Evolutionary conservation across 2,888 invertebrate genomes (phyloP).

Genomic region (Metopia argyrocephala): DNA sequence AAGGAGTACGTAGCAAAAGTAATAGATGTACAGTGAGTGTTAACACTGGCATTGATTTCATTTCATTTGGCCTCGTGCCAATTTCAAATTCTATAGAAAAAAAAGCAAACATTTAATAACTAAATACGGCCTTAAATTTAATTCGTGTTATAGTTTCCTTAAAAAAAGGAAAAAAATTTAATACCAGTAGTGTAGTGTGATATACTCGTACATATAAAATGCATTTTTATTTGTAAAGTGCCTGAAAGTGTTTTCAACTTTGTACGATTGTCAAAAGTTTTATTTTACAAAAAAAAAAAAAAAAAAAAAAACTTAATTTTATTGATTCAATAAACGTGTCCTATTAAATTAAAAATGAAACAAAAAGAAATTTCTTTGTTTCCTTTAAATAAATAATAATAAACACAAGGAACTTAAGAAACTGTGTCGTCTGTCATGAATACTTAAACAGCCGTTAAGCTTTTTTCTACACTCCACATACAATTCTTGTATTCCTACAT

Average conservation of each 20-base stretch:
- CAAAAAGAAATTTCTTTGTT: slow-evolving; percentile 36
- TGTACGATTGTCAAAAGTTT: not conserved
- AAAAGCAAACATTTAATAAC: slow-evolving; percentile 20
- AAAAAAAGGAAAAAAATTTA: too few species aligned
- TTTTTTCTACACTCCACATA: slow-evolving; percentile 43
- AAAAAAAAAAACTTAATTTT: slow-evolving; percentile 39
- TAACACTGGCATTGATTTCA: slow-evolving; percentile 62
- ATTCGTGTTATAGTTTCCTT: too few species aligned
- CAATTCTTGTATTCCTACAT: slow-evolving; percentile 10
- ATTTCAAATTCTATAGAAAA: slow-evolving; percentile 10
- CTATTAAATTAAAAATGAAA: too few species aligned
- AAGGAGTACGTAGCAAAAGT: not conserved
- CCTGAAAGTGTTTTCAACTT: not conserved
- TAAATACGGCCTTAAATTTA: too few species aligned
- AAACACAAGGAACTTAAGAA: not conserved
- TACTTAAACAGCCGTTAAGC: slow-evolving; percentile 44
- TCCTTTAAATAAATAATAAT: slow-evolving; percentile 55
- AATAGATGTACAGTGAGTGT: slow-evolving; percentile 34
- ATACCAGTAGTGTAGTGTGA: too few species aligned
- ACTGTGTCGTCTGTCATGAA: slow-evolving; percentile 42
- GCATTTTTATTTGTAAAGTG: slow-evolving; percentile 2
- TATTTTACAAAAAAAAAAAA: slow-evolving; percentile 24
- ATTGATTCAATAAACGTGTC: slow-evolving; percentile 60
- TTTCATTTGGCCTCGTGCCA: slow-evolving; percentile 59
- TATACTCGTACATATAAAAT: not conserved